Conservation (phyloP, 2,113 vertebrate species). For the Nothobranchius kuhntae region DNA sequence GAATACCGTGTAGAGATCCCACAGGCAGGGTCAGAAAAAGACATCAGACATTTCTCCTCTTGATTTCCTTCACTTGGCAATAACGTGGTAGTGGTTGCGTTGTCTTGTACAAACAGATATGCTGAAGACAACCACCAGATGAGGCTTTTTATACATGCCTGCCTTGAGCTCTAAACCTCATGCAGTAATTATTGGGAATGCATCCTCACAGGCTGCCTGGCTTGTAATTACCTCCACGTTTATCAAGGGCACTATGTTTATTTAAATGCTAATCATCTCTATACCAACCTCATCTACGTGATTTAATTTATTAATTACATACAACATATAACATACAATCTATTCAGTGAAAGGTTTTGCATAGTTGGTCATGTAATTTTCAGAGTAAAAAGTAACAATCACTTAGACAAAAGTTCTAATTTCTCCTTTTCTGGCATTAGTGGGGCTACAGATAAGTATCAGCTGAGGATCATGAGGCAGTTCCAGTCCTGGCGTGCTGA, state of each 20-base stretch:
- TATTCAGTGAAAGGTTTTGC: too few relatives aligned
- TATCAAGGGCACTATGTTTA: constrained; percentile 24
- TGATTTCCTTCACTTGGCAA: constrained; percentile 6
- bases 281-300: background rate
- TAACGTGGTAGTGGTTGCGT: constrained; percentile 13
- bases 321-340: too few relatives aligned
- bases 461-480: constrained; percentile 37
- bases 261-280: constrained; percentile 14
- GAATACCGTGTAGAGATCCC: constrained; percentile 18
- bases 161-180: constrained; percentile 29
- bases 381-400: constrained; percentile 13
- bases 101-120: background rate
- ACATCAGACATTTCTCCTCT: background rate
- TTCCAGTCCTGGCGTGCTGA: constrained; percentile 47
- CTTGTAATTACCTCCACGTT: constrained; percentile 31
- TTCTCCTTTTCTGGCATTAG: constrained; percentile 30
- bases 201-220: constrained; percentile 3
- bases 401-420: constrained; percentile 29
- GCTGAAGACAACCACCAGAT: constrained; percentile 25
- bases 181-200: constrained; percentile 38
- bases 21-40: background rate
- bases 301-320: background rate
- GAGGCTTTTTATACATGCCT: background rate
- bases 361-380: too few relatives aligned
- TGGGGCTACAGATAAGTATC: constrained; percentile 42